Evolutionary conservation across 2,888 invertebrate genomes (phyloP), one percentile per base, ranked within the genome.

Genomic region (Lepidocyrtoides sp.): DNA sequence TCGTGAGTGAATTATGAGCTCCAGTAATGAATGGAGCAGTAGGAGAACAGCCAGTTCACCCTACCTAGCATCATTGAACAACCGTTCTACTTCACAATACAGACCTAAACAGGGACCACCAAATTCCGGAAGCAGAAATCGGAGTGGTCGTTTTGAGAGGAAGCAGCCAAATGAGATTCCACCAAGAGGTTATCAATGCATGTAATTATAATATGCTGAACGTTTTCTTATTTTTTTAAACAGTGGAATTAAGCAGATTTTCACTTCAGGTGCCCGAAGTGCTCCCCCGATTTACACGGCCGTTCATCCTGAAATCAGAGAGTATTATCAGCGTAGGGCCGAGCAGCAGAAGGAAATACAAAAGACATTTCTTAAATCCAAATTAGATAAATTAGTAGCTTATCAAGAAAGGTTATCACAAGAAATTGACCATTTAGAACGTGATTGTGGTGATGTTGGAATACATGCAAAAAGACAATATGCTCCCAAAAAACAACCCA

Each of bases 361-460:
- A 17, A 87, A 87, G 44, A 66, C 63, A 1, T 3, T 87, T 0
- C 66, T 87, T 4, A 79, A 79, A 60, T 79, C 87, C 8, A 79
- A 81, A 63, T 26, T 79, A 51, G 87, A 87, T 48, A 79, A 60
- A 14, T 51, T 87, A 51, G 29, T 63, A 23, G 81, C 48, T 14
- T 87, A 66, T n/a, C 79, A 87, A 26, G 66, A 87, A 23, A 48
- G 60, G 44, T 36, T 87, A 10, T 60, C 63, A 14, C 63, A 26
- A 20, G 87, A 87, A 79, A 87, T 87, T 51, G 60, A 87, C 10
- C 79, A 87, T n/a, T 20, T 87, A 12, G 87, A 87, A 17, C n/a
- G 29, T 3, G 66, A 66, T 14, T 79, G 79, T 66, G 87, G 87
- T 1, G 79, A 87, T n/a, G 79, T 57, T 20, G 87, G 87, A 44